Evolutionary conservation across 2,888 invertebrate genomes (phyloP).

Genomic region (Oscheius sp.): DNA sequence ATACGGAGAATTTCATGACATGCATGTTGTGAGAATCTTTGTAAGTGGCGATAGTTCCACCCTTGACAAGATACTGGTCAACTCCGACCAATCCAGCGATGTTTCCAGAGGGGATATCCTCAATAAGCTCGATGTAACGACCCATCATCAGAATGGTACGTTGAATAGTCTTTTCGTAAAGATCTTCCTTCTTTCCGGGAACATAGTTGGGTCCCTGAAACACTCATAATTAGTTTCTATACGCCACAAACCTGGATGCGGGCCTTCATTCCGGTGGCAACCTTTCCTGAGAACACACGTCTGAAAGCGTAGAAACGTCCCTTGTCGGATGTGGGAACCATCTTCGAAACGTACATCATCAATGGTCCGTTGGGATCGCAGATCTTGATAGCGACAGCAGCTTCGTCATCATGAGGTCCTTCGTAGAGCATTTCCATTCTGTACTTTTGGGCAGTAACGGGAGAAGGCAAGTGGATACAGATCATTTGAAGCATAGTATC

Average conservation of each 20-base stretch:
- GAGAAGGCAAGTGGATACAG: slow-evolving; percentile 98
- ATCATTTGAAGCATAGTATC: slow-evolving; percentile 99
- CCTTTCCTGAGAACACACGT: slow-evolving; percentile 96
- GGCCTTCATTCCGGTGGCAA: slow-evolving; percentile 79
- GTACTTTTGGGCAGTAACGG: slow-evolving; percentile 92
- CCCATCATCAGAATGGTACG: slow-evolving; percentile 99
- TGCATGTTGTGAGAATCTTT: slow-evolving; percentile 99
- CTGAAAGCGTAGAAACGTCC: slow-evolving; percentile 99
- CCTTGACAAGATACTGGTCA: slow-evolving; percentile 98
- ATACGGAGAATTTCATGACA: slow-evolving; percentile 99
- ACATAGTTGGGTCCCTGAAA: slow-evolving; percentile 95
- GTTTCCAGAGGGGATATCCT: slow-evolving; percentile 98
- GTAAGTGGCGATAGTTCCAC: slow-evolving; percentile 97
- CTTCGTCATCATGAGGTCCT: slow-evolving; percentile 95
- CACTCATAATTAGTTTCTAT: not conserved
- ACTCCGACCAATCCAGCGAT: slow-evolving; percentile 99
- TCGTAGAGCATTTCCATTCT: slow-evolving; percentile 99
- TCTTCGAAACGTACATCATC: slow-evolving; percentile 99
- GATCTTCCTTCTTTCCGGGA: slow-evolving; percentile 98
- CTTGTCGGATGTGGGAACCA: slow-evolving; percentile 99
- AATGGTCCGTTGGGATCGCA: slow-evolving; percentile 96
- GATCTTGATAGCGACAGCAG: slow-evolving; percentile 83
- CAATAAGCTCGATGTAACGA: slow-evolving; percentile 97
- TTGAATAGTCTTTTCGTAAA: slow-evolving; percentile 98
- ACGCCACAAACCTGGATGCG: slow-evolving; percentile 85